A percentile compares a stretch with the other conserved stretches of the same genome.
phyloP scores from a whole-genome alignment of 2,113 vertebrate genomes.

The Coturnix japonica region DNA sequence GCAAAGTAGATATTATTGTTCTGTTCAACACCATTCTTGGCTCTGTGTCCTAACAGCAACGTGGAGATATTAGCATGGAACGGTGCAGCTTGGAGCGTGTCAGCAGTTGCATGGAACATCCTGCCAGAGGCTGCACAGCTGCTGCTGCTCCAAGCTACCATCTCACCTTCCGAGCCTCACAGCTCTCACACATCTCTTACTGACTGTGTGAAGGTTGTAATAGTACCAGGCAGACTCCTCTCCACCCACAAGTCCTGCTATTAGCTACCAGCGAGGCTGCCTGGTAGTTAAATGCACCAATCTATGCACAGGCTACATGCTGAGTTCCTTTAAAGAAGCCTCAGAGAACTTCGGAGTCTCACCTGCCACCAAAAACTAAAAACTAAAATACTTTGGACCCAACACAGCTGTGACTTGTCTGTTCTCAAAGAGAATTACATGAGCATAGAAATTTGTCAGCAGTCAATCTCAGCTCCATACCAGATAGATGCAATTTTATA shows the following conservation, averaged over 20 bases:
- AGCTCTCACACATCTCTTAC: background rate
- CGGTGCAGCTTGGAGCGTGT: background rate
- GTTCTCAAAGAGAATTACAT: background rate
- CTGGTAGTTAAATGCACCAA: background rate
- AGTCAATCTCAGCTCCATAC: conserved; percentile 35
- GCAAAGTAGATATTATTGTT: conserved; percentile 23
- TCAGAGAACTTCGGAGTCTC: rapidly evolving
- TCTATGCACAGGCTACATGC: background rate
- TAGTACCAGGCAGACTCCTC: background rate
- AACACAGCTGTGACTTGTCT: background rate
- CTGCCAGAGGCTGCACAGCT: conserved; percentile 37
- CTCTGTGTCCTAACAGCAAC: background rate
- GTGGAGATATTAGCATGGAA: conserved; percentile 9
- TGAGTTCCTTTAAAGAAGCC: background rate
- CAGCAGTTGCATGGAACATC: background rate
- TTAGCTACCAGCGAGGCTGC: background rate
- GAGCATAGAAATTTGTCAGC: background rate
- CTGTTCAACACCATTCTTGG: conserved; percentile 15
- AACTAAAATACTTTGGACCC: background rate
- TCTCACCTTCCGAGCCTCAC: background rate
- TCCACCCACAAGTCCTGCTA: background rate
- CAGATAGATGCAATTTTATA: conserved; percentile 14
- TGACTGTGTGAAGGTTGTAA: background rate
- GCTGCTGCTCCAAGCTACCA: background rate
- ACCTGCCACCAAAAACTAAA: background rate